Evolutionary conservation across 2,797 vertebrate genomes (phyloP).

Genomic region (Syndactyla subalaris): DNA sequence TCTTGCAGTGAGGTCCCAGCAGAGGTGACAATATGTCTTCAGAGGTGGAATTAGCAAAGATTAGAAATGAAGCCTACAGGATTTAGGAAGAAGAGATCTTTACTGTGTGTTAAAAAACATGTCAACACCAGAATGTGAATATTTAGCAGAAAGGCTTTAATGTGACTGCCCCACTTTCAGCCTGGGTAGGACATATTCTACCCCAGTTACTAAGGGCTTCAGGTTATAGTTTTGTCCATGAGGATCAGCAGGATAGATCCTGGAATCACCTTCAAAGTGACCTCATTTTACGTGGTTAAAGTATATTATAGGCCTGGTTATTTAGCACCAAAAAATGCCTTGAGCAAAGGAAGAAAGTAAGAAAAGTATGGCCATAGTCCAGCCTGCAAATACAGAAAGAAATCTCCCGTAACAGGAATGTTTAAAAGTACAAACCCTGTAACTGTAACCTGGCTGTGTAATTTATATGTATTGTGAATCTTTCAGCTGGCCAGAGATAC

Average conservation of each 20-base stretch:
- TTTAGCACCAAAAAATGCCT: not conserved
- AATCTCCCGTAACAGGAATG: not conserved
- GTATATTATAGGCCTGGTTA: not conserved
- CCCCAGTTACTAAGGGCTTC: fast-evolving
- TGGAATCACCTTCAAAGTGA: not conserved
- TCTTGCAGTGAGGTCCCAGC: not conserved
- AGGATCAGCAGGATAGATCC: not conserved
- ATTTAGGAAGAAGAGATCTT: not conserved
- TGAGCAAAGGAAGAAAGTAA: not conserved
- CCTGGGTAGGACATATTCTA: not conserved
- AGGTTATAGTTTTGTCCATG: not conserved
- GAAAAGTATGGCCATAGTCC: not conserved
- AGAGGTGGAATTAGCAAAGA: not conserved
- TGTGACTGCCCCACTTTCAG: not conserved
- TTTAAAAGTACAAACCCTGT: not conserved
- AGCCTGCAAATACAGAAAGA: not conserved
- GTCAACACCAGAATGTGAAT: not conserved
- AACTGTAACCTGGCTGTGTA: not conserved
- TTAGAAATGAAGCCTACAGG: not conserved
- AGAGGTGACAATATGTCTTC: not conserved
- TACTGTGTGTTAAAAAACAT: not conserved
- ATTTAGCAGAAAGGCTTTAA: not conserved
- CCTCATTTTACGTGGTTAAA: not conserved
- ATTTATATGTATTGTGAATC: constrained; percentile 39
- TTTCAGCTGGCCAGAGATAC: constrained; percentile 32